phyloP scores from a whole-genome alignment of 2,113 vertebrate species.

The Lepus europaeus region DNA sequence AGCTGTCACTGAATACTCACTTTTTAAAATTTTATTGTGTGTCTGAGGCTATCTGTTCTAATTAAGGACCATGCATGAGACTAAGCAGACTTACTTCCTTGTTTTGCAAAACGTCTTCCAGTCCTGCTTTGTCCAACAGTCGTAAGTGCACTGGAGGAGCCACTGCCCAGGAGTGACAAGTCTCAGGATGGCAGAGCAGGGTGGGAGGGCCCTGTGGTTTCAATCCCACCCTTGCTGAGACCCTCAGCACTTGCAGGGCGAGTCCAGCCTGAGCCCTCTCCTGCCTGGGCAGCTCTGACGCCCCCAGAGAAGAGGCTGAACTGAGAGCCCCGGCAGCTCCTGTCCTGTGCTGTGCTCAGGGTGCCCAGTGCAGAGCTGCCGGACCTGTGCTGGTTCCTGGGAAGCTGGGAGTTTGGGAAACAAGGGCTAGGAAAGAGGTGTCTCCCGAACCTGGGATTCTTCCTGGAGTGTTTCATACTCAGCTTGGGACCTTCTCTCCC shows the following conservation, averaged over 20 bases:
- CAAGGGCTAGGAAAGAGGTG: not conserved
- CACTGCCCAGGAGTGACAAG: not conserved
- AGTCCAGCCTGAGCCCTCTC: accelerated
- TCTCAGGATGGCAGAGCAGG: not conserved
- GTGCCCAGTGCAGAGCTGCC: accelerated
- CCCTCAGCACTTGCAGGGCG: too few relatives aligned
- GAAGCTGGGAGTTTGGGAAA: not conserved
- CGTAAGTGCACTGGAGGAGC: not conserved
- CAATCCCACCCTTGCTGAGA: not conserved
- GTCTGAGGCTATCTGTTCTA: slow-evolving; percentile 69
- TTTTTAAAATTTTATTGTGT: slow-evolving; percentile 71
- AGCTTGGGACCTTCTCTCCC: not conserved
- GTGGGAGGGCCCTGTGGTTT: not conserved
- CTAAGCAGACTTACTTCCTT: slow-evolving; percentile 6
- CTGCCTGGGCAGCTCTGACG: not conserved
- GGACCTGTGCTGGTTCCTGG: not conserved
- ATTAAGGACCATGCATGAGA: slow-evolving; percentile 62
- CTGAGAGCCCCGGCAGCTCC: not conserved
- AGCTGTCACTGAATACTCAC: slow-evolving; percentile 74
- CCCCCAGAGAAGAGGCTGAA: not conserved
- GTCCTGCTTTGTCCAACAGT: not conserved
- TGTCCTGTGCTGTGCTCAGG: too few relatives aligned
- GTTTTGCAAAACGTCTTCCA: slow-evolving; percentile 9
- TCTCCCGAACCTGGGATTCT: not conserved
- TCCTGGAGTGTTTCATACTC: not conserved